Conservation (phyloP, 2,888 invertebrate genomes). For the Eueremaeus valkanovi region DNA sequence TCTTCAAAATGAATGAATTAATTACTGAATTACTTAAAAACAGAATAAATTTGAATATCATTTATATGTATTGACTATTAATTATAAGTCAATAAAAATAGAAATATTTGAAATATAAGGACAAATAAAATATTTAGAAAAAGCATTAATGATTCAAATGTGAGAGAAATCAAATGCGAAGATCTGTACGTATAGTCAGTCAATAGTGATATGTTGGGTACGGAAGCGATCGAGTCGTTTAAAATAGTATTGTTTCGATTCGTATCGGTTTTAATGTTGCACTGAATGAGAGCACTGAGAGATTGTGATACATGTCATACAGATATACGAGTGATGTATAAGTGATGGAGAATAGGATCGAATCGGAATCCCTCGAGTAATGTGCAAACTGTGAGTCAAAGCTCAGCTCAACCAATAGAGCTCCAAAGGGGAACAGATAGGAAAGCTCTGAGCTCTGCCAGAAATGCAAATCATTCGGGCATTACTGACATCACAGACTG, state of each 20-base stretch:
- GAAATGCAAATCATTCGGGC: conserved; percentile 24
- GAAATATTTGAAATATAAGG: too few species aligned
- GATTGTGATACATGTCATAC: conserved; percentile 32
- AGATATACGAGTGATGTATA: conserved; percentile 12
- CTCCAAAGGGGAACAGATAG: conserved; percentile 23
- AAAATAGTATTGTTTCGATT: too few species aligned
- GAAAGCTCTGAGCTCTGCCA: background rate
- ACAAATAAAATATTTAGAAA: background rate
- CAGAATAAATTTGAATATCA: too few species aligned
- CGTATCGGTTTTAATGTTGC: too few species aligned
- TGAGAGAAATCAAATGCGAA: background rate
- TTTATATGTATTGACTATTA: too few species aligned
- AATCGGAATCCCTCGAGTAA: conserved; percentile 13
- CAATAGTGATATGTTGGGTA: too few species aligned
- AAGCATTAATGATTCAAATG: background rate
- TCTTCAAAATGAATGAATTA: too few species aligned
- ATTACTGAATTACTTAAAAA: too few species aligned
- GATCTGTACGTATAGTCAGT: background rate
- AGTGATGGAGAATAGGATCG: conserved; percentile 16
- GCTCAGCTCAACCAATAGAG: conserved; percentile 31
- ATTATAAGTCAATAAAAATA: too few species aligned
- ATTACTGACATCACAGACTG: background rate
- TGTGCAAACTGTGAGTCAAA: conserved; percentile 32
- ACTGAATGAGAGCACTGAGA: background rate
- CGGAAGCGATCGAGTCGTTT: too few species aligned